A percentile compares a stretch with the other conserved stretches of the same genome.
Conservation (phyloP, 2,888 invertebrate species). For the Lasius fuliginosus region DNA sequence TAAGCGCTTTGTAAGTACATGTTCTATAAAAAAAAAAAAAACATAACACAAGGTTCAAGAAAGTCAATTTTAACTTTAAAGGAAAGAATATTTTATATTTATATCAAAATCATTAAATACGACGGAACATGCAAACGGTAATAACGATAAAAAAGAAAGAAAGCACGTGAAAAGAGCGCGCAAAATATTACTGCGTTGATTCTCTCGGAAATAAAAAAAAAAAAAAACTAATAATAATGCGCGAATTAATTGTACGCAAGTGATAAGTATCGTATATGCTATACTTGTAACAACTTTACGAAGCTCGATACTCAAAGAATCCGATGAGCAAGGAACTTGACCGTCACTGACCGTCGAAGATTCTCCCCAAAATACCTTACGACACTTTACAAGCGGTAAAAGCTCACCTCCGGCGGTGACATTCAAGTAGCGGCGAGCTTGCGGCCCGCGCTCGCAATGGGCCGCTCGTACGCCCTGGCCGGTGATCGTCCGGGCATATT, state of each 20-base stretch:
- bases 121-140: neutral
- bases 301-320: neutral
- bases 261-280: neutral
- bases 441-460: conserved; percentile 70
- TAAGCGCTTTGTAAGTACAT: neutral
- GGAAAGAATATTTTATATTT: neutral
- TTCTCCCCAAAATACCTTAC: neutral
- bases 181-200: neutral
- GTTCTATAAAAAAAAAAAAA: neutral
- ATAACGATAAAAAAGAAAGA: neutral
- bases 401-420: conserved; percentile 72
- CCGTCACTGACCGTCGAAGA: neutral
- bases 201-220: neutral
- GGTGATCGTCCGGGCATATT: conserved; percentile 69
- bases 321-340: neutral
- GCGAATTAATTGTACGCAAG: neutral
- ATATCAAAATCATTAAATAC: neutral
- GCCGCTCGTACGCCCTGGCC: conserved; percentile 66
- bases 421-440: conserved; percentile 76
- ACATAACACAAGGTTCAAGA: neutral
- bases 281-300: neutral
- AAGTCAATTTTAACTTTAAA: neutral
- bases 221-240: neutral
- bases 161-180: neutral
- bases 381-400: neutral